Base-by-base conservation (phyloP, 2,888 invertebrate genomes). In the Nomada lathburiana region DNA sequence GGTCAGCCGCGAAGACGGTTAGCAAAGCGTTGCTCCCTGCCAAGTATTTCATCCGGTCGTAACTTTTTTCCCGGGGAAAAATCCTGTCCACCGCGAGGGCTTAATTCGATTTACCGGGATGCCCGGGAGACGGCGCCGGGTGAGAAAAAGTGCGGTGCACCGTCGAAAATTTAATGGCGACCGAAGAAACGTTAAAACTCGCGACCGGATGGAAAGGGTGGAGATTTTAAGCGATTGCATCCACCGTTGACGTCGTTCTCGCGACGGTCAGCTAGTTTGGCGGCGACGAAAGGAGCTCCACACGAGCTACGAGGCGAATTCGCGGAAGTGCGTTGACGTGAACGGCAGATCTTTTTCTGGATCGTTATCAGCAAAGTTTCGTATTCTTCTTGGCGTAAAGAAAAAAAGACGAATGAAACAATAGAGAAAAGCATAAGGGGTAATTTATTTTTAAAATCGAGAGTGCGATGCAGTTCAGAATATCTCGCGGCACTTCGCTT, bases 51-150 rank as follows among this genome's bases (percentile, higher is more conserved):
- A 2, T 50, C 16, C 5, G 20, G 23, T 57, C 42, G 47, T 26
- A n/a, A n/a, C 50, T 23, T 52, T 76, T 68, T 63, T 10, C 52
- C 47, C 52, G 11, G 20, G 20, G 67, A 52, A 68, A 80, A 80
- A 67, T 69, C 63, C 59, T 55, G 65, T 57, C 59, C 29, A 29
- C 36, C 16, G 18, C 69, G 53, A 20, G 67, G 52, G n/a, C 59
- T 52, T 72, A 81, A 81, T 69, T 80, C 72, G 81, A 76, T 82
- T 82, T 72, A n/a, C 29, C 72, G 29, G 18, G 70, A 57, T 72
- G 72, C 70, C 42, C 72, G 29, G 18, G 65, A 57, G 76, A 76
- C 70, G 70, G 42, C 67, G 70, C 52, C 53, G 64, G 36, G 7
- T 2, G 29, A 52, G 50, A 23, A 64, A 65, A 67, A 55, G 57